These are phyloP conservation scores for Craniophora ligustri DNA, from an alignment of 2,888 invertebrate genomes.

Conservation along the genomic window DNA sequence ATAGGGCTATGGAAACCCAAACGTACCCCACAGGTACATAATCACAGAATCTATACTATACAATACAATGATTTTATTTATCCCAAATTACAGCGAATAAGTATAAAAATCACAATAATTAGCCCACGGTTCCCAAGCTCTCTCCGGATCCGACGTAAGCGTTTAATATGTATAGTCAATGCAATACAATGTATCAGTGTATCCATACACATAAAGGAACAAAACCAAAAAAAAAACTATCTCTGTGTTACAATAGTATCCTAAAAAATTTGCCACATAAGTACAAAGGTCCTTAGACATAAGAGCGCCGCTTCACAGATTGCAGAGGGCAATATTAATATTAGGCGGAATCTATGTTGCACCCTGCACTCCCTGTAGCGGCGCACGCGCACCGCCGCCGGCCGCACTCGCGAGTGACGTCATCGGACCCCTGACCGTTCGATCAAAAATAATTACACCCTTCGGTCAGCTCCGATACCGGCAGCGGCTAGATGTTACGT, in stretches of 20 bases:
- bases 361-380: constrained; percentile 83
- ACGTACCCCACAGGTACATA: constrained; percentile 81
- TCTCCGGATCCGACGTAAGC: constrained; percentile 70
- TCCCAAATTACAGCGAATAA: constrained; percentile 74
- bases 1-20: constrained; percentile 75
- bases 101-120: constrained; percentile 83
- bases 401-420: constrained; percentile 9
- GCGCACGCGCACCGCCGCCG: constrained; percentile 65
- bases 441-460: constrained; percentile 56
- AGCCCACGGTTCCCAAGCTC: constrained; percentile 76
- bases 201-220: constrained; percentile 88
- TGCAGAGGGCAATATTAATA: constrained; percentile 84
- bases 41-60: constrained; percentile 82
- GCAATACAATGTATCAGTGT: constrained; percentile 75
- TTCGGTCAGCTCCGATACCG: constrained; percentile 57
- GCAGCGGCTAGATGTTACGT: constrained; percentile 76
- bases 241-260: constrained; percentile 81
- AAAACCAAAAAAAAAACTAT: constrained; percentile 86
- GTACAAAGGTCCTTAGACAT: constrained; percentile 78
- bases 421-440: constrained; percentile 41
- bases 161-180: constrained; percentile 74
- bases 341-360: constrained; percentile 87
- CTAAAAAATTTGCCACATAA: constrained; percentile 80
- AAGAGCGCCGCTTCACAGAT: constrained; percentile 82
- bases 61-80: constrained; percentile 72